A percentile compares a stretch with the other conserved stretches of the same genome.
Conservation (phyloP, 2,797 vertebrate genomes). For the Yasuhikotakia modesta region DNA sequence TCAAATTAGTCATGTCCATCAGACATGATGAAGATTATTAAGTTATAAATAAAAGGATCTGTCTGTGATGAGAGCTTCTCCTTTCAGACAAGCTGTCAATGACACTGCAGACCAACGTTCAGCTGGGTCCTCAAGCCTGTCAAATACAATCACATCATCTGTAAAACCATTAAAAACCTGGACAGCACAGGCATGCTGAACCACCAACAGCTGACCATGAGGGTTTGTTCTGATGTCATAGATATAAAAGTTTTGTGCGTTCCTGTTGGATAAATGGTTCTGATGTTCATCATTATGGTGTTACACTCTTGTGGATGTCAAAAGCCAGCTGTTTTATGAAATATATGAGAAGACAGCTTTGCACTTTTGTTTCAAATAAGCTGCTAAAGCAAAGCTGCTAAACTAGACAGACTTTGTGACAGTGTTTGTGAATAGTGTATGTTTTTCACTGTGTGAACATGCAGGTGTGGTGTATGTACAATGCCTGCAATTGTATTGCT, state of each 20-base stretch:
- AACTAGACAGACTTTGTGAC: no score
- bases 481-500: no score
- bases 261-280: not conserved
- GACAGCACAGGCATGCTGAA: conserved; percentile 10
- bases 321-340: not conserved
- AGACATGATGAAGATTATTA: conserved; percentile 53
- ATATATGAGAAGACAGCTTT: not conserved
- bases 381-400: no score
- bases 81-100: conserved; percentile 20
- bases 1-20: conserved; percentile 61
- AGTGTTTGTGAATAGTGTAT: no score
- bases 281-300: conserved; percentile 14
- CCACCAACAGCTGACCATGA: not conserved
- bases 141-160: not conserved
- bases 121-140: conserved; percentile 13
- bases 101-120: conserved; percentile 10
- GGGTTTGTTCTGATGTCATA: not conserved
- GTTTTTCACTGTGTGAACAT: no score
- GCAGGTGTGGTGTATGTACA: no score
- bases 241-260: not conserved
- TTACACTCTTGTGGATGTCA: not conserved
- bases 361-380: not conserved
- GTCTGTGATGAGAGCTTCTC: conserved; percentile 35
- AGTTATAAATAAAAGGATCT: conserved; percentile 34
- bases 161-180: not conserved